Conservation (phyloP, 1,140 invertebrate genomes). For the Rhyzopertha dominica region DNA sequence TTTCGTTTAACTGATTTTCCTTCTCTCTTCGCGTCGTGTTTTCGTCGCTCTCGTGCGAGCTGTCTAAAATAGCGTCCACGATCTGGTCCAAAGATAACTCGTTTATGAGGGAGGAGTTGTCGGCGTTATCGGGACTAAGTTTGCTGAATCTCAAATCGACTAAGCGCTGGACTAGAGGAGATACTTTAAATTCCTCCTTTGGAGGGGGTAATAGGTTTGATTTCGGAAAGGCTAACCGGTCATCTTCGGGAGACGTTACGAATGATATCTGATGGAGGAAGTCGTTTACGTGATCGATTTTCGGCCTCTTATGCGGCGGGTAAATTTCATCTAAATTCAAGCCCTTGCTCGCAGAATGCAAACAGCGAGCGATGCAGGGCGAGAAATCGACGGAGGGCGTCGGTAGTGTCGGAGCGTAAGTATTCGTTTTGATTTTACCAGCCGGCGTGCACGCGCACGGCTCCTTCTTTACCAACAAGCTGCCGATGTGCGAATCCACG, state of each 20-base stretch:
- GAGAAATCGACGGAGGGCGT: conserved; percentile 35
- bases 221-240: conserved; percentile 20
- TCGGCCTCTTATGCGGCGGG: conserved; percentile 31
- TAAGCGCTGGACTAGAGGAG: conserved; percentile 41
- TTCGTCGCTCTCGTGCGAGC: conserved; percentile 17
- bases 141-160: conserved; percentile 36
- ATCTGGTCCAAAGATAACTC: conserved; percentile 42
- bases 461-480: conserved; percentile 23
- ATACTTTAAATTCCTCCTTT: conserved; percentile 26
- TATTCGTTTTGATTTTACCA: conserved; percentile 12
- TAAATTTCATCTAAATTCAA: conserved; percentile 9
- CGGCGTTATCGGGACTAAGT: conserved; percentile 18
- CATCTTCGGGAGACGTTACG: conserved; percentile 49
- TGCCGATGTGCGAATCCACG: conserved; percentile 39
- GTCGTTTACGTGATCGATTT: conserved; percentile 48
- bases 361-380: conserved; percentile 24
- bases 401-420: conserved; percentile 36
- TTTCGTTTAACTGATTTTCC: conserved; percentile 36
- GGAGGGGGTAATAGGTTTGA: conserved; percentile 5
- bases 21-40: conserved; percentile 16
- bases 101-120: conserved; percentile 39
- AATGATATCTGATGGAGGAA: conserved; percentile 52
- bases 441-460: conserved; percentile 21
- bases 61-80: conserved; percentile 40
- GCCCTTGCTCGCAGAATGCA: conserved; percentile 9